phyloP scores from a whole-genome alignment of 2,888 invertebrate genomes.

The Polyploca ridens region DNA sequence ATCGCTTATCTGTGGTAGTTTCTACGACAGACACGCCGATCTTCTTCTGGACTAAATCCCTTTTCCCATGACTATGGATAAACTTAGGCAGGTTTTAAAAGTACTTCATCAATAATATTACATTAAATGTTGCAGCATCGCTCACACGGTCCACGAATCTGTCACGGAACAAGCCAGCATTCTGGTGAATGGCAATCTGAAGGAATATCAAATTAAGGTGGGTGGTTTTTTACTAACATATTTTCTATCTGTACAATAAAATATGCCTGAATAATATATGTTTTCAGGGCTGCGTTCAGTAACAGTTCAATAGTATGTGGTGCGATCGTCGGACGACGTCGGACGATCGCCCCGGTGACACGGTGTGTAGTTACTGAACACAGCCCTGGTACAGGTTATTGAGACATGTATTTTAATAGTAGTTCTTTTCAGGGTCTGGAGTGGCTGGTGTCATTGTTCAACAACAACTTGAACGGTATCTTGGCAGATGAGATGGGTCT shows the following conservation, averaged over 20 bases:
- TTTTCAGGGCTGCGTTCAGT: no score
- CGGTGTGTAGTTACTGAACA: no score
- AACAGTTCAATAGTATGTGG: no score
- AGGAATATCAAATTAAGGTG: slow-evolving; percentile 97
- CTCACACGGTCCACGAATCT: slow-evolving; percentile 97
- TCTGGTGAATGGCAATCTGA: slow-evolving; percentile 96
- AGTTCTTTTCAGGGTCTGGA: slow-evolving; percentile 90
- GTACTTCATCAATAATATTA: no score
- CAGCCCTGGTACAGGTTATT: not conserved
- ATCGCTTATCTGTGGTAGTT: no score
- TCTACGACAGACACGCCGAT: no score
- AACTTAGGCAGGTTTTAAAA: not conserved
- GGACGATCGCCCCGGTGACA: no score
- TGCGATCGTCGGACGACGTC: no score
- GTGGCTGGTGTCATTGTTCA: slow-evolving; percentile 99
- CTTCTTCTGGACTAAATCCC: no score
- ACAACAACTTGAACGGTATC: slow-evolving; percentile 99
- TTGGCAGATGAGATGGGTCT: slow-evolving; percentile 99
- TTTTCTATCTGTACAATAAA: not conserved
- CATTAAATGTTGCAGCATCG: slow-evolving; percentile 88
- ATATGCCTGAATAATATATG: no score
- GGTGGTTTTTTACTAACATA: not conserved
- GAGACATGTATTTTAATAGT: not conserved
- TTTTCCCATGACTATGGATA: no score
- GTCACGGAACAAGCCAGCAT: slow-evolving; percentile 97